Evolutionary conservation across 1,140 invertebrate genomes (phyloP).

Genomic region (Epicauta chinensis): DNA sequence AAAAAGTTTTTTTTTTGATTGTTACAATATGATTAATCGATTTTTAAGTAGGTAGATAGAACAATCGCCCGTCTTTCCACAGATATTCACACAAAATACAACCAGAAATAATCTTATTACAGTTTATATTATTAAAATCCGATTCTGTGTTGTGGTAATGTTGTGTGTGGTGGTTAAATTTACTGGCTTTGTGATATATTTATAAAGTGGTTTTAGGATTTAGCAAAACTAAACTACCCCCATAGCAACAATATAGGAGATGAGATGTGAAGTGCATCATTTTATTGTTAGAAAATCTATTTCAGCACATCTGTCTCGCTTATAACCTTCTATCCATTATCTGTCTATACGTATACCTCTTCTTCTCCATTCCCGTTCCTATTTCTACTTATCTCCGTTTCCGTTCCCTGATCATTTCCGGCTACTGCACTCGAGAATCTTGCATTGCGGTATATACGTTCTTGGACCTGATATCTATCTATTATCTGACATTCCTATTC

Average conservation of each 20-base stretch:
- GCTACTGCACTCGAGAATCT: slow-evolving; percentile 36
- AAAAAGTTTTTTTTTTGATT: too few species aligned
- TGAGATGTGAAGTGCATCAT: slow-evolving; percentile 26
- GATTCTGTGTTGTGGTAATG: background rate
- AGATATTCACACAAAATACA: too few species aligned
- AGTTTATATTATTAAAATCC: background rate
- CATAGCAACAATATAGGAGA: background rate
- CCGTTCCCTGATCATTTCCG: slow-evolving; percentile 40
- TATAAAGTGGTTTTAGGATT: slow-evolving; percentile 1
- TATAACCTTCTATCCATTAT: slow-evolving; percentile 37
- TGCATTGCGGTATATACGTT: slow-evolving; percentile 27
- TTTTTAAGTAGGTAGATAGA: too few species aligned
- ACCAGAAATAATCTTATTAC: too few species aligned
- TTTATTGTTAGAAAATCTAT: slow-evolving; percentile 32
- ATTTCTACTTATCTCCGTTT: slow-evolving; percentile 38
- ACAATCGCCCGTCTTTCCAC: too few species aligned
- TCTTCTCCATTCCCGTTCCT: slow-evolving; percentile 40
- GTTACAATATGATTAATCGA: too few species aligned
- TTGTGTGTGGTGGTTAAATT: too few species aligned
- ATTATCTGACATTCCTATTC: slow-evolving; percentile 28
- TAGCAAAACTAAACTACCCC: background rate
- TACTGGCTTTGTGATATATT: background rate
- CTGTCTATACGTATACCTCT: slow-evolving; percentile 40
- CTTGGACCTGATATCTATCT: slow-evolving; percentile 34
- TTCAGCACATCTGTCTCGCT: slow-evolving; percentile 31